Evolutionary conservation across 2,113 vertebrate species (phyloP).

Genomic region (Zeus faber): DNA sequence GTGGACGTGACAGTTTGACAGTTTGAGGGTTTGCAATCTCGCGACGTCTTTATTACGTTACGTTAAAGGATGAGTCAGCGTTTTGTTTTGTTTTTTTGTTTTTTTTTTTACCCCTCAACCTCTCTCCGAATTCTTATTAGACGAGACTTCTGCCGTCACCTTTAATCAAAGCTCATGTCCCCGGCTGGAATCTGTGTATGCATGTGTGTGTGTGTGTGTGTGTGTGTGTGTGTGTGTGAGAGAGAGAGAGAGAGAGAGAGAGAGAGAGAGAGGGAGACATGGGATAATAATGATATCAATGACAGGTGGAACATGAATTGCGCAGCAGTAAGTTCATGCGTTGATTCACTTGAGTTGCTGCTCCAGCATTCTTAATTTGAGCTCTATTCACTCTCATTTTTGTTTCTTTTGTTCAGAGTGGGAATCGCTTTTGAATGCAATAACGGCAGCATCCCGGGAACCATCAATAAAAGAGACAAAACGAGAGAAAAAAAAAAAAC

Average conservation of each 20-base stretch:
- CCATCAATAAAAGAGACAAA: too few relatives aligned
- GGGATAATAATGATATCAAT: too few relatives aligned
- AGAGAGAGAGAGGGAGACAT: neutral
- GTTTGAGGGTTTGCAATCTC: neutral
- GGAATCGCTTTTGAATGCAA: too few relatives aligned
- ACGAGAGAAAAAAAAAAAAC: too few relatives aligned
- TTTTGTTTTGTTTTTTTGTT: conserved; percentile 2
- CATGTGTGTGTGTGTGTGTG: neutral
- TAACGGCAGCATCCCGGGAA: too few relatives aligned
- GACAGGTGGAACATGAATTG: too few relatives aligned
- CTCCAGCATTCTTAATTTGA: too few relatives aligned
- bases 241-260: neutral
- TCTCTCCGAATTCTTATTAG: conserved; percentile 15
- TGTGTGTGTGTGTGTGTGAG: neutral
- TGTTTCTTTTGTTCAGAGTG: too few relatives aligned
- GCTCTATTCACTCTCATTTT: too few relatives aligned
- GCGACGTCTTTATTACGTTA: conserved; percentile 11
- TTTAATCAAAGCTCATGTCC: conserved; percentile 14
- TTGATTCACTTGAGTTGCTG: too few relatives aligned
- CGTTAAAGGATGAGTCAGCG: conserved; percentile 23
- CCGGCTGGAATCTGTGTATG: conserved; percentile 3
- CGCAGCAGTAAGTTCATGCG: too few relatives aligned
- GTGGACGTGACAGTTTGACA: neutral
- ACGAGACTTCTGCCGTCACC: conserved; percentile 17
- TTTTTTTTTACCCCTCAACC: neutral